Evolutionary conservation across 2,888 invertebrate genomes (phyloP).

Genomic region (Latheticus oryzae): DNA sequence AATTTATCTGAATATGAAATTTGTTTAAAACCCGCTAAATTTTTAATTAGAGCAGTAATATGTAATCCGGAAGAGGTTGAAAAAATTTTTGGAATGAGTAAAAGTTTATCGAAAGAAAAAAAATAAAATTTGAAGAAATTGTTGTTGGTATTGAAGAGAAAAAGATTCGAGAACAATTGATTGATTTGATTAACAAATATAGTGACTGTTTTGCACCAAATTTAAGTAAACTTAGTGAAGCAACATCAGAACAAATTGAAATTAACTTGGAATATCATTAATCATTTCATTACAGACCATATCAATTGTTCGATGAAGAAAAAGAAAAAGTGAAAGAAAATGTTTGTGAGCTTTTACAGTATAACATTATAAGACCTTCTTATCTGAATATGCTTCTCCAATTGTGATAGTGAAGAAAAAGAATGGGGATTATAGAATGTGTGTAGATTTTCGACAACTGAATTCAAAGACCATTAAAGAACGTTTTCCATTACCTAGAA

Average conservation of each 20-base stretch:
- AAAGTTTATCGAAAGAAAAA: too few species aligned
- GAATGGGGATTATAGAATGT: conserved; percentile 46
- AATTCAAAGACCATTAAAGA: conserved; percentile 43
- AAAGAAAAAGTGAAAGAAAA: conserved; percentile 43
- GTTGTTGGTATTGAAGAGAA: too few species aligned
- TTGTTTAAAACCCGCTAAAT: too few species aligned
- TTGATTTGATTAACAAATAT: too few species aligned
- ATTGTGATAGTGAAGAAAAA: conserved; percentile 47
- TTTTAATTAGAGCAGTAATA: too few species aligned
- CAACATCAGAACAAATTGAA: not conserved
- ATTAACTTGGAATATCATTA: conserved; percentile 3
- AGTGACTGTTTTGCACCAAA: too few species aligned
- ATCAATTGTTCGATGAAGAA: conserved; percentile 46
- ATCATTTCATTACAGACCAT: conserved; percentile 43
- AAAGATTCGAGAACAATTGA: too few species aligned
- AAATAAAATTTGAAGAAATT: too few species aligned
- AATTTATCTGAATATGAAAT: too few species aligned
- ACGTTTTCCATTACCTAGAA: conserved; percentile 31
- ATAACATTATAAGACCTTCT: conserved; percentile 45
- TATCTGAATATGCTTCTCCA: conserved; percentile 49
- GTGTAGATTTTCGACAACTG: conserved; percentile 50
- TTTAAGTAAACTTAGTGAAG: not conserved
- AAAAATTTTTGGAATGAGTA: too few species aligned
- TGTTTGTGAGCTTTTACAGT: conserved; percentile 42
- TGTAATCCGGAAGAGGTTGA: too few species aligned